phyloP scores from a whole-genome alignment of 2,888 invertebrate species.

The Tinea semifulvella region DNA sequence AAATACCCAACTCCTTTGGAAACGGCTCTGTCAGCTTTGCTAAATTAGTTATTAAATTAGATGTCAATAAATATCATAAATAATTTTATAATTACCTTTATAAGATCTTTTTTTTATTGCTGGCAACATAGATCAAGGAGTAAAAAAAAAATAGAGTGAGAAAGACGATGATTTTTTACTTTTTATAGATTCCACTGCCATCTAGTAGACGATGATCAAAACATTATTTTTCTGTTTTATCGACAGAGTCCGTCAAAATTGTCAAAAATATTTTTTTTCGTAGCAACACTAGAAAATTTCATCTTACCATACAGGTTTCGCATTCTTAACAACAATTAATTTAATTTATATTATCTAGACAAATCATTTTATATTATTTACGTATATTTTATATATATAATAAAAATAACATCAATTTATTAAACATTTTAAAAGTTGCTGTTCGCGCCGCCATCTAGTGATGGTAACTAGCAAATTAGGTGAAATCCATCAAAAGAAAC shows the following conservation, averaged over 20 bases:
- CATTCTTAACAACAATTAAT: background rate
- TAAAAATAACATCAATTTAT: background rate
- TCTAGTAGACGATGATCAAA: background rate
- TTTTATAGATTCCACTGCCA: background rate
- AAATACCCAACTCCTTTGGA: too few species aligned
- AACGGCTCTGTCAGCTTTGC: too few species aligned
- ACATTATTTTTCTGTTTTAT: background rate
- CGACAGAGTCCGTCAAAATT: background rate
- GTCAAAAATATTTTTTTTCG: background rate
- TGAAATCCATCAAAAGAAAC: conserved; percentile 61
- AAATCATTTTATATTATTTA: background rate
- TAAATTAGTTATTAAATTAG: too few species aligned
- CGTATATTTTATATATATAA: background rate
- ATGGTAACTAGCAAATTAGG: conserved; percentile 26
- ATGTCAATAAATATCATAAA: too few species aligned
- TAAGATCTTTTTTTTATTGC: too few species aligned
- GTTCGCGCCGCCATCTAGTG: conserved; percentile 36
- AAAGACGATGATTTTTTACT: too few species aligned
- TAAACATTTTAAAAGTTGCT: conserved; percentile 3
- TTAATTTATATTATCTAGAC: background rate
- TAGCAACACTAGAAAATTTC: background rate
- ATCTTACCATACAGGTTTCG: background rate
- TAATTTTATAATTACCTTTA: too few species aligned
- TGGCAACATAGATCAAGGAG: too few species aligned
- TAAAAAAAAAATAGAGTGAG: too few species aligned